Conservation (phyloP, 35 echinoderm and acorn worm species). For the Heliocidaris erythrogramma region DNA sequence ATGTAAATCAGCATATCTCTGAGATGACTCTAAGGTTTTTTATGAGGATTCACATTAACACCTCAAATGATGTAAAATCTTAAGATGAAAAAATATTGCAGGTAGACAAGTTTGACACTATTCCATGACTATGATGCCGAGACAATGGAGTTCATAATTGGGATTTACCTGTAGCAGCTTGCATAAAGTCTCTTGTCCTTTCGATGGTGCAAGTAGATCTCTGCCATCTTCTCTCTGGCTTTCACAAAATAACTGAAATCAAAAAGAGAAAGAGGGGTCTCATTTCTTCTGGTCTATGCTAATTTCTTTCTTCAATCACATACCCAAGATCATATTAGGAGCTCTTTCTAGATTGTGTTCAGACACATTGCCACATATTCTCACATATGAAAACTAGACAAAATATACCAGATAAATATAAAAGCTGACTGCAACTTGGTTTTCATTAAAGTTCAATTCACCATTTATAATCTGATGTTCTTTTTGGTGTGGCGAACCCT, state of each 20-base stretch:
- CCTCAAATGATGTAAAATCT: no score
- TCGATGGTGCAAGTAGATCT: constrained; percentile 91
- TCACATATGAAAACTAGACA: no score
- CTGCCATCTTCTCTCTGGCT: constrained; percentile 96
- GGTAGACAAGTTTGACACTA: not conserved
- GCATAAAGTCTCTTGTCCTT: constrained; percentile 97
- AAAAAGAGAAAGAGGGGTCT: not conserved
- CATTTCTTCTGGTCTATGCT: not conserved
- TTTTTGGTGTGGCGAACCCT: no score
- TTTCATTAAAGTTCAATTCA: not conserved
- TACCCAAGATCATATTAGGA: no score
- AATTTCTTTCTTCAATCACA: no score
- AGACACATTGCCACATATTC: no score
- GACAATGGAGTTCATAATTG: not conserved
- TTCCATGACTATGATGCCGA: not conserved
- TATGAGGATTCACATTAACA: no score
- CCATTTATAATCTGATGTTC: not conserved
- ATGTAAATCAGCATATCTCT: no score
- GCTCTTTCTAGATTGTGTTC: no score
- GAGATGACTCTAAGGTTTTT: no score
- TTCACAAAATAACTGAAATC: constrained; percentile 88
- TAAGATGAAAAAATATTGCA: not conserved
- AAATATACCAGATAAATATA: no score
- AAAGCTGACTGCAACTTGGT: no score
- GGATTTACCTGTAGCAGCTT: constrained; percentile 86